phyloP scores from a whole-genome alignment of 2,113 vertebrate species.

The Gymnobelideus leadbeateri region DNA sequence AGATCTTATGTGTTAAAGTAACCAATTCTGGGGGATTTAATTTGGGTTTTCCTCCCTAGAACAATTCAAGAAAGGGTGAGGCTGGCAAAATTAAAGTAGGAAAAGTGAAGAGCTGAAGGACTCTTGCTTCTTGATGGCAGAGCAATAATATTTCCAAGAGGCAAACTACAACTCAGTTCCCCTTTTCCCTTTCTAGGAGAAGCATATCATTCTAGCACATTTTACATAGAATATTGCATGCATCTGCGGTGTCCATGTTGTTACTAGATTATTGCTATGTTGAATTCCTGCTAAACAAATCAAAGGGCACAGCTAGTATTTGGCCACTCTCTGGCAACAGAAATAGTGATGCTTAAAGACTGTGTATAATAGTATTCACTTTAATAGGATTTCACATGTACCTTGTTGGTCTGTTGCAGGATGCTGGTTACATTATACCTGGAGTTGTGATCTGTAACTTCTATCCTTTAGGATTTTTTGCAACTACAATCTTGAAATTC shows the following conservation, averaged over 20 bases:
- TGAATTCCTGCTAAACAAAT: slow-evolving; percentile 38
- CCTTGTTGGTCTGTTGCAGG: slow-evolving; percentile 19
- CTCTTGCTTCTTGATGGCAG: neutral
- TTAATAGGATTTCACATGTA: slow-evolving; percentile 20
- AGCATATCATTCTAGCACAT: neutral
- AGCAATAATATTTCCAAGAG: neutral
- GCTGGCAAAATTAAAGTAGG: neutral
- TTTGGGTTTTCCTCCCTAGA: neutral
- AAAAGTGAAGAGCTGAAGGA: neutral
- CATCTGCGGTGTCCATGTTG: neutral
- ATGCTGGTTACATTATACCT: neutral
- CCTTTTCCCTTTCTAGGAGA: neutral
- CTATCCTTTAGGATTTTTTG: slow-evolving; percentile 4
- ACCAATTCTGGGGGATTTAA: neutral
- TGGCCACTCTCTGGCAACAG: neutral
- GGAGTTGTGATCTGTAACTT: slow-evolving; percentile 9
- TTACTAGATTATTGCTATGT: neutral
- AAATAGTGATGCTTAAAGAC: neutral
- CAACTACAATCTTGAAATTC: slow-evolving; percentile 7
- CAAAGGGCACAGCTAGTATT: neutral
- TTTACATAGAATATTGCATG: neutral
- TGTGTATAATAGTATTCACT: neutral
- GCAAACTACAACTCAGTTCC: neutral
- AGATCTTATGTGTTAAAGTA: neutral
- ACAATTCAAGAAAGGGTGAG: neutral